phyloP scores from a whole-genome alignment of 2,113 vertebrate genomes.

The Grammomys dolichurus region DNA sequence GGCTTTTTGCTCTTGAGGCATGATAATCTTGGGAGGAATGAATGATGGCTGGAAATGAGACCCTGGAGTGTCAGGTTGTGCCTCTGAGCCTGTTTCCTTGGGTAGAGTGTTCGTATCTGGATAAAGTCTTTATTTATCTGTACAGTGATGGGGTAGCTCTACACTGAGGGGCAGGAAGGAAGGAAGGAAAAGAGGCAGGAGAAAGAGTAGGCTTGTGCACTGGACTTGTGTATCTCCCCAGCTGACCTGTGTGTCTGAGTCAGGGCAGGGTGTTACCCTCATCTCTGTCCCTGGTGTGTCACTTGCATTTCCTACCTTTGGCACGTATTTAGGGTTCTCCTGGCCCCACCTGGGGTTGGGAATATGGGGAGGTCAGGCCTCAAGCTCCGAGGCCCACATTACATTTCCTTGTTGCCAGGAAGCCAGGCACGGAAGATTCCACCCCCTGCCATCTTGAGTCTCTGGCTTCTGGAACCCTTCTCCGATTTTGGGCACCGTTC shows the following conservation, averaged over 20 bases:
- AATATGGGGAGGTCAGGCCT: neutral
- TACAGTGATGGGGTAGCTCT: rapidly evolving
- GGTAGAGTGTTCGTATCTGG: rapidly evolving
- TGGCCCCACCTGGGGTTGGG: neutral
- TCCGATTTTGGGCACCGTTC: neutral
- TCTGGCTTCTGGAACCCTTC: neutral
- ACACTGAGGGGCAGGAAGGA: neutral
- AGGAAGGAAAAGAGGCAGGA: neutral
- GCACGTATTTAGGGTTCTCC: neutral
- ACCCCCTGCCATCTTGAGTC: rapidly evolving
- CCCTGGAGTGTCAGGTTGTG: too few species aligned
- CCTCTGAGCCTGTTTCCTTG: neutral
- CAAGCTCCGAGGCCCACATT: too few species aligned
- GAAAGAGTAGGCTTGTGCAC: neutral
- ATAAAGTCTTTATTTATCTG: neutral
- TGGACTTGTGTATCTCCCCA: neutral
- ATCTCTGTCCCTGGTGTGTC: neutral
- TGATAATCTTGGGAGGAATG: neutral
- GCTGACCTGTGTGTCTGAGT: neutral
- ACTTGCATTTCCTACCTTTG: neutral
- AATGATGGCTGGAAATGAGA: rapidly evolving
- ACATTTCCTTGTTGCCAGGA: neutral
- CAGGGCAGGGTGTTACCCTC: neutral
- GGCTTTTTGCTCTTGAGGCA: neutral
- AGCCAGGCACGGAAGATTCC: rapidly evolving